phyloP scores from a whole-genome alignment of 2,113 vertebrate genomes.

The Fulmarus glacialis region DNA sequence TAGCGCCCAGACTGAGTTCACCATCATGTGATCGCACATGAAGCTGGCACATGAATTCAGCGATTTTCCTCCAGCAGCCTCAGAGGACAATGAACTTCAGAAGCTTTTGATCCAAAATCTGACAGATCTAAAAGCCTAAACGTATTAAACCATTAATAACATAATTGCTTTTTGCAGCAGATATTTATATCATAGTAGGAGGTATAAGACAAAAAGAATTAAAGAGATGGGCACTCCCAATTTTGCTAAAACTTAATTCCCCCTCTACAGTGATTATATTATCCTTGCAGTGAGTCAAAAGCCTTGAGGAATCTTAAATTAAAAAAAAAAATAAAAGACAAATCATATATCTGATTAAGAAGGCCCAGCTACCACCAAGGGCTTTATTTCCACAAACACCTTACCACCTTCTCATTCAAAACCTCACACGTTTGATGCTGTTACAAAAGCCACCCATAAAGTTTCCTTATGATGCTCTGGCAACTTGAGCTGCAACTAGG shows the following conservation, averaged over 20 bases:
- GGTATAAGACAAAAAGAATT: background rate
- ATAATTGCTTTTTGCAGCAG: background rate
- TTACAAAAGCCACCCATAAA: background rate
- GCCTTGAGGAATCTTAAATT: background rate
- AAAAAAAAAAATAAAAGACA: background rate
- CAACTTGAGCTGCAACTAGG: background rate
- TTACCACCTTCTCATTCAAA: background rate
- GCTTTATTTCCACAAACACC: background rate
- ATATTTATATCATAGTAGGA: background rate
- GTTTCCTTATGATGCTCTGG: background rate
- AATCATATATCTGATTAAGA: background rate
- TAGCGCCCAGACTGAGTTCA: background rate
- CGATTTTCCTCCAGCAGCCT: background rate
- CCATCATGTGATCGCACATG: background rate
- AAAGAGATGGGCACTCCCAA: background rate
- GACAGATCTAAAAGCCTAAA: background rate
- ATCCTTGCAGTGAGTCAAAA: background rate
- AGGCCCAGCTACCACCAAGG: background rate
- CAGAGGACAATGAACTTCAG: background rate
- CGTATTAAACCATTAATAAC: background rate
- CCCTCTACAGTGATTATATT: background rate
- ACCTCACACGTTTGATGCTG: fast-evolving
- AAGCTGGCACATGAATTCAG: background rate
- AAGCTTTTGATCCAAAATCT: background rate
- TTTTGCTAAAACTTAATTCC: background rate